Conservation (phyloP, 1,140 invertebrate genomes). For the Lordiphosa mommai region DNA sequence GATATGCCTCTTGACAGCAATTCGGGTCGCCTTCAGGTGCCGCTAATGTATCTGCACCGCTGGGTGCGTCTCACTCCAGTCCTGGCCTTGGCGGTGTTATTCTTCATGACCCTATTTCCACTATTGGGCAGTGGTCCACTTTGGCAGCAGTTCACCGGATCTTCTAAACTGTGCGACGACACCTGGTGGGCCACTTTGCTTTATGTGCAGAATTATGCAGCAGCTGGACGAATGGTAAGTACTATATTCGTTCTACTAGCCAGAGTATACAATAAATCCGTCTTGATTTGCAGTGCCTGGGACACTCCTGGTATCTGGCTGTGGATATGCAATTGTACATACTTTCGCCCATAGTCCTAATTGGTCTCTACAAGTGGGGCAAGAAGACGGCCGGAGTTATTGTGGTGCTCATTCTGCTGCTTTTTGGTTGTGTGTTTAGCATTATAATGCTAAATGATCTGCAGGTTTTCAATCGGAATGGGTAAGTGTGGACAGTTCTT, state of each 20-base stretch:
- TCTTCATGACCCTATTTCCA: slow-evolving; percentile 56
- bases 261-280: background rate
- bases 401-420: slow-evolving; percentile 40
- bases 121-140: slow-evolving; percentile 61
- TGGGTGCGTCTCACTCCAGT: slow-evolving; percentile 67
- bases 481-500: slow-evolving; percentile 32
- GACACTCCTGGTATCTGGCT: slow-evolving; percentile 93
- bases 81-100: slow-evolving; percentile 55
- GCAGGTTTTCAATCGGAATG: slow-evolving; percentile 41
- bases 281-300: slow-evolving; percentile 80
- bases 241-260: too few relatives aligned
- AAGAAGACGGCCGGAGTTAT: slow-evolving; percentile 35
- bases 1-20: slow-evolving; percentile 6
- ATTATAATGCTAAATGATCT: slow-evolving; percentile 50
- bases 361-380: slow-evolving; percentile 84
- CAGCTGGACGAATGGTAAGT: slow-evolving; percentile 63
- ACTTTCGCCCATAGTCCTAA: slow-evolving; percentile 87
- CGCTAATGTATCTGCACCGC: slow-evolving; percentile 73
- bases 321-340: slow-evolving; percentile 92
- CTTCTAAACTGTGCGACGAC: slow-evolving; percentile 40
- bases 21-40: slow-evolving; percentile 50
- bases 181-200: slow-evolving; percentile 74
- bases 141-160: slow-evolving; percentile 54
- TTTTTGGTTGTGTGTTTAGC: slow-evolving; percentile 54
- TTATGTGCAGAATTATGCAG: slow-evolving; percentile 72